Evolutionary conservation across 2,888 invertebrate genomes (phyloP).

Genomic region (Leptopilina syphax): DNA sequence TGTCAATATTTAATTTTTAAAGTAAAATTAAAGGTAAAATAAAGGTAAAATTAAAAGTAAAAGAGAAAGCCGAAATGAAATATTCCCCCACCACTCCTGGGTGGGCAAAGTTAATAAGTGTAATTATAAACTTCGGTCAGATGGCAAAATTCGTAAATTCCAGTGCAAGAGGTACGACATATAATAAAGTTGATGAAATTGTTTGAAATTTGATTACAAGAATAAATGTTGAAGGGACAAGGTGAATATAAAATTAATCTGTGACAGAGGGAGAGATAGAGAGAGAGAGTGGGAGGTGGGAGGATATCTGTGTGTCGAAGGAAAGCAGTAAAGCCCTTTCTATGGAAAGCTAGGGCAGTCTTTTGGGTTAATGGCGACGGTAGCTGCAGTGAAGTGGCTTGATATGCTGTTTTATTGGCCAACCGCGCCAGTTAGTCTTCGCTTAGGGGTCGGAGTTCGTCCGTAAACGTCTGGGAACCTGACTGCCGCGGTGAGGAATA

Average conservation of each 20-base stretch:
- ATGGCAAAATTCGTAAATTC: constrained; percentile 27
- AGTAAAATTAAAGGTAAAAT: no score
- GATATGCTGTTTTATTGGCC: constrained; percentile 69
- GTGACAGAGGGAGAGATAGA: not conserved
- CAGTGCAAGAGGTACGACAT: not conserved
- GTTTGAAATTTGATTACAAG: constrained; percentile 5
- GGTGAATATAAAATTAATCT: constrained; percentile 25
- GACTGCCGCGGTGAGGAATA: constrained; percentile 64
- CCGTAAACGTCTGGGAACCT: constrained; percentile 68
- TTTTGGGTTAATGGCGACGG: constrained; percentile 58
- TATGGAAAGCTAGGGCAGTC: constrained; percentile 51
- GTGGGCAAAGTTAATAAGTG: no score
- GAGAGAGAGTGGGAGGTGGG: no score
- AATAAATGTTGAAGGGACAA: not conserved
- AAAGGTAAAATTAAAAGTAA: no score
- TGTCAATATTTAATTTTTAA: no score
- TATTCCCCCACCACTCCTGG: no score
- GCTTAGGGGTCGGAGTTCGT: constrained; percentile 69
- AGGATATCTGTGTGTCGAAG: constrained; percentile 41
- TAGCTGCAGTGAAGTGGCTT: constrained; percentile 59
- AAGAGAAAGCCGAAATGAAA: no score
- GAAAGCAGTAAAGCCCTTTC: constrained; percentile 49
- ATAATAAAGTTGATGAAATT: not conserved
- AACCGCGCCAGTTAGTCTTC: constrained; percentile 69
- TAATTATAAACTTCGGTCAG: not conserved